Conservation (phyloP, 2,797 vertebrate genomes). For the Tragopan temminckii region DNA sequence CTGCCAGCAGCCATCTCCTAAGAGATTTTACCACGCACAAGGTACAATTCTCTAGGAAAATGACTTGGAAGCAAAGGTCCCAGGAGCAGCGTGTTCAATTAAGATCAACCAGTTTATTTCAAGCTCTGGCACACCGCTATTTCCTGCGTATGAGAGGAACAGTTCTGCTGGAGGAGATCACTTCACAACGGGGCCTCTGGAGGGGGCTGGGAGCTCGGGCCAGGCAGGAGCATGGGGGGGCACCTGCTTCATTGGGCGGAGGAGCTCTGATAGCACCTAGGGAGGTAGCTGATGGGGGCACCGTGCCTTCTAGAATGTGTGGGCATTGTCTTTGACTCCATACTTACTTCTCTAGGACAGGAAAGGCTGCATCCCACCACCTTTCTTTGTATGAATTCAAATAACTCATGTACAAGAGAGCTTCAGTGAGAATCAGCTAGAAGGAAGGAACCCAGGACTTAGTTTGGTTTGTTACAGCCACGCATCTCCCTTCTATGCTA, state of each 20-base stretch:
- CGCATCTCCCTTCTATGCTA: not conserved
- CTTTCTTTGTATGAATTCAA: not conserved
- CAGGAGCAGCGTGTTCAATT: not conserved
- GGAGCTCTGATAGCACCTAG: accelerated
- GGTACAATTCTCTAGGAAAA: not conserved
- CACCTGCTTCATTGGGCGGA: not conserved
- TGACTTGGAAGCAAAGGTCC: not conserved
- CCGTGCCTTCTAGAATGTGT: accelerated
- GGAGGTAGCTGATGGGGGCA: not conserved
- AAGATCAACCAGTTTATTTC: not conserved
- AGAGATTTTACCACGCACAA: not conserved
- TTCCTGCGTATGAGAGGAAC: not conserved
- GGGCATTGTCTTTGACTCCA: not conserved
- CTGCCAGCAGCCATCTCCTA: not conserved
- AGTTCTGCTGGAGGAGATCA: not conserved
- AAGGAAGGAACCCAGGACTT: not conserved
- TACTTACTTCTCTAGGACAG: constrained; percentile 25
- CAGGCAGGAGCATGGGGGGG: accelerated
- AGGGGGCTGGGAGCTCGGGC: not conserved
- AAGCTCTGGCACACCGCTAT: not conserved
- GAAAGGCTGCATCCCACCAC: not conserved
- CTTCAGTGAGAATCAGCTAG: not conserved
- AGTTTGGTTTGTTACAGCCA: not conserved
- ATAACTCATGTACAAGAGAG: not conserved
- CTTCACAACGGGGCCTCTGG: no score